These are phyloP conservation scores for Parauchenoglanis punctatus DNA, from an alignment of 2,797 vertebrate species.

Conservation along the genomic window DNA sequence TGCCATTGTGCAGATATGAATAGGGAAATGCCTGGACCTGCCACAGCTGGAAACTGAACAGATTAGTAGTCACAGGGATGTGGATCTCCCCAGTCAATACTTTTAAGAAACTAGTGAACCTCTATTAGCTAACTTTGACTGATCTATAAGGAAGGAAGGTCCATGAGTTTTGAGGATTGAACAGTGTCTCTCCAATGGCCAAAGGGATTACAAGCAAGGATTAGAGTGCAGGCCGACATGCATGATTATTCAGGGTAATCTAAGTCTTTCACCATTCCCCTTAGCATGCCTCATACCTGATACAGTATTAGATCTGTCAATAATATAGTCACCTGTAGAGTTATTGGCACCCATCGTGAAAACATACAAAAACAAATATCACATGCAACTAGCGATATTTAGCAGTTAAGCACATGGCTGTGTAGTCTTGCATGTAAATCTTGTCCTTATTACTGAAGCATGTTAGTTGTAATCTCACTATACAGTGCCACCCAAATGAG, in stretches of 20 bases:
- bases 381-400: background rate
- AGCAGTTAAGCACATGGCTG: background rate
- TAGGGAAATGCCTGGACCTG: background rate
- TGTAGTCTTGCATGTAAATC: too few relatives aligned
- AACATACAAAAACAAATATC: background rate
- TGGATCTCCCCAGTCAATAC: background rate
- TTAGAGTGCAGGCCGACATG: background rate
- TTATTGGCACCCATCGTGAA: background rate
- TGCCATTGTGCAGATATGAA: background rate
- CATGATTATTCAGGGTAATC: background rate
- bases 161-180: background rate
- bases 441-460: too few relatives aligned
- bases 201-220: background rate
- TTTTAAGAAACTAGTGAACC: background rate
- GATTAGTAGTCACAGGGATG: background rate
- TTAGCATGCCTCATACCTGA: background rate
- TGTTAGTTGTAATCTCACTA: too few relatives aligned
- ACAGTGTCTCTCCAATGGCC: background rate
- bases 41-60: background rate
- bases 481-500: too few relatives aligned
- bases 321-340: background rate
- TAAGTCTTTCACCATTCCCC: background rate
- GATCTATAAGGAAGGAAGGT: background rate
- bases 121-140: too few relatives aligned
- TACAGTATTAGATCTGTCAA: background rate